Evolutionary conservation across 2,113 vertebrate species (phyloP).

Genomic region (Neopipo cinnamomea): DNA sequence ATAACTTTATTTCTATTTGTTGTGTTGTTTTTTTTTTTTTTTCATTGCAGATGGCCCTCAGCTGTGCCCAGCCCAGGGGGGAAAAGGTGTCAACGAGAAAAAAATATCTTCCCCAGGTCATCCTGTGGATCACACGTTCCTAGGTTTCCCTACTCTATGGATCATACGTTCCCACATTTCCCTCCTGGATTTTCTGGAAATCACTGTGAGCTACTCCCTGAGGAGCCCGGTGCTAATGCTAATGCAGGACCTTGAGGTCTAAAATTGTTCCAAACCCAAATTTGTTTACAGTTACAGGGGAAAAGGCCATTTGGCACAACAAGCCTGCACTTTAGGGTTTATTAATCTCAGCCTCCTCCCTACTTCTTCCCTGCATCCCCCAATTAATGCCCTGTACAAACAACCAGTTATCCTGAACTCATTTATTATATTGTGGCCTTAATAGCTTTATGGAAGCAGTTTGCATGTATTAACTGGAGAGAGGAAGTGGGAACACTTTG

Average conservation of each 20-base stretch:
- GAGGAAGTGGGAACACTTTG: not conserved
- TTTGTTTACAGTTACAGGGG: not conserved
- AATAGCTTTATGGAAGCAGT: conserved; percentile 12
- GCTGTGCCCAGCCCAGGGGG: no score
- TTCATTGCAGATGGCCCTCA: not conserved
- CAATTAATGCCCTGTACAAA: not conserved
- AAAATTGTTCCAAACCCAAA: not conserved
- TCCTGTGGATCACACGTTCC: not conserved
- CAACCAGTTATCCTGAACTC: not conserved
- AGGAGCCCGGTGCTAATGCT: not conserved
- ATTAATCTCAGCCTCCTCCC: not conserved
- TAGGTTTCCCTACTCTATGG: not conserved
- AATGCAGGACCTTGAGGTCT: not conserved
- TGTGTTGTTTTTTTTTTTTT: not conserved
- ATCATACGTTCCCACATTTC: not conserved
- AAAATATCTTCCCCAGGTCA: not conserved
- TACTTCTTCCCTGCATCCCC: not conserved
- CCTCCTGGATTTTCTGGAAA: not conserved
- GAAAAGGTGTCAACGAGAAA: not conserved
- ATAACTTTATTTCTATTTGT: not conserved
- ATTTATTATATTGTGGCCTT: conserved; percentile 35
- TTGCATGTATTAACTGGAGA: conserved; percentile 5
- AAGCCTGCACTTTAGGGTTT: not conserved
- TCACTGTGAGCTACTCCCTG: rapidly evolving
- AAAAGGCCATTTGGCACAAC: conserved; percentile 15